Conservation (phyloP, 1,140 invertebrate species). For the Dryas iulia region DNA sequence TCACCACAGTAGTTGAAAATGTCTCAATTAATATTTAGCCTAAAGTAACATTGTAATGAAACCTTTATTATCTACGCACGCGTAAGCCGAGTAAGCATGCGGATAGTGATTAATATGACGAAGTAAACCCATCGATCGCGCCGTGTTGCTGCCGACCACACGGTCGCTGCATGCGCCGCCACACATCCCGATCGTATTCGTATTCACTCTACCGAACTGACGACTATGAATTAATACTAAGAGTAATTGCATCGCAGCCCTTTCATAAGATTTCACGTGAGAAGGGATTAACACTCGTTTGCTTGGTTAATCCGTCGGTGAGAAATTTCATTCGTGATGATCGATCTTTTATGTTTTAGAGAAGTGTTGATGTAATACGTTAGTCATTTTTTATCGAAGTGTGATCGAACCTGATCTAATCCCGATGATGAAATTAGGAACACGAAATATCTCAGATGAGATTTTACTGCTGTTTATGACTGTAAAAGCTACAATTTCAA, state of each 20-base stretch:
- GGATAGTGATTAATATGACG: conserved; percentile 68
- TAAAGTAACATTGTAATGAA: conserved; percentile 73
- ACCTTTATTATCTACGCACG: conserved; percentile 58
- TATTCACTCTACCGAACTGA: conserved; percentile 34
- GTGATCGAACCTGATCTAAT: conserved; percentile 27
- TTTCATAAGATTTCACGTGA: conserved; percentile 64
- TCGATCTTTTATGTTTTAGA: conserved; percentile 40
- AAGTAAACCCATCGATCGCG: conserved; percentile 58
- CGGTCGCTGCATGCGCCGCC: conserved; percentile 17
- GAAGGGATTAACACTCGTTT: conserved; percentile 64
- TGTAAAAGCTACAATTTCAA: conserved; percentile 18
- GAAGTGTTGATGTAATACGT: conserved; percentile 31
- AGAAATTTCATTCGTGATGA: conserved; percentile 46
- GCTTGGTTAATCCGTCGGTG: conserved; percentile 63
- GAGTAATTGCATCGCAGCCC: conserved; percentile 53
- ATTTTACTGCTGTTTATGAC: conserved; percentile 21
- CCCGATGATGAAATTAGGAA: conserved; percentile 20
- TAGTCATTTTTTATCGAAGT: conserved; percentile 32
- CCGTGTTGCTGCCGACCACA: conserved; percentile 52
- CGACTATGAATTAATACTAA: conserved; percentile 49
- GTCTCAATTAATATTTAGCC: conserved; percentile 78
- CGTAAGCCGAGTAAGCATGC: conserved; percentile 70
- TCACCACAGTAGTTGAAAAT: conserved; percentile 61
- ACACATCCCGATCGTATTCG: conserved; percentile 31
- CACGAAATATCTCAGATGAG: conserved; percentile 20